Conservation (phyloP, 2,888 invertebrate species). For the Drosophila percnosoma region DNA sequence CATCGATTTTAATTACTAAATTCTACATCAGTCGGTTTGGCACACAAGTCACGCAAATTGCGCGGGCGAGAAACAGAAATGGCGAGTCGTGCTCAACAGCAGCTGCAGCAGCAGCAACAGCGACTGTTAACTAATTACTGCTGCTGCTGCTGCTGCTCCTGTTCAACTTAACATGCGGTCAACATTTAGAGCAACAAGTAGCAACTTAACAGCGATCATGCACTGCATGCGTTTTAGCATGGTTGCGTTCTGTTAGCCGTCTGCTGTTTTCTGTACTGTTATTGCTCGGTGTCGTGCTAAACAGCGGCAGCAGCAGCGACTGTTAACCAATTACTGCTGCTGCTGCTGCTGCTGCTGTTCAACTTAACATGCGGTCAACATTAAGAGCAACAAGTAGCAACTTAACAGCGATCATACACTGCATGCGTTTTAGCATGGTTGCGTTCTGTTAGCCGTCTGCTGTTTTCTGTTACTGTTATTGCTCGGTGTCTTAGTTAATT, state of each 20-base stretch:
- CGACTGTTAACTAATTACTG: neutral
- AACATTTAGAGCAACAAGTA: neutral
- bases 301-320: neutral
- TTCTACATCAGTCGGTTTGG: conserved; percentile 85
- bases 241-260: neutral
- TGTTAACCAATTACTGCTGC: neutral
- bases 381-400: neutral
- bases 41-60: conserved; percentile 83
- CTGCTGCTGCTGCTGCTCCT: neutral
- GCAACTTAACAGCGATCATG: conserved; percentile 1
- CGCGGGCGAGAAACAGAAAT: conserved; percentile 42
- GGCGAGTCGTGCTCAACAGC: neutral
- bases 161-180: neutral
- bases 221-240: neutral
- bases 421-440: neutral
- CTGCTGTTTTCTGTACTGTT: conserved; percentile 4
- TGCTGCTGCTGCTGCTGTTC: neutral
- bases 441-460: neutral
- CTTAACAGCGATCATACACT: neutral
- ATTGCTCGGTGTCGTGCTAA: neutral
- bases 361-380: neutral
- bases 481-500: neutral
- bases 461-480: conserved; percentile 1
- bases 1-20: conserved; percentile 69
- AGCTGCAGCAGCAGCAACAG: neutral